These are phyloP conservation scores for Amniataba percoides DNA, from an alignment of 2,797 vertebrate species.

Conservation along the genomic window DNA sequence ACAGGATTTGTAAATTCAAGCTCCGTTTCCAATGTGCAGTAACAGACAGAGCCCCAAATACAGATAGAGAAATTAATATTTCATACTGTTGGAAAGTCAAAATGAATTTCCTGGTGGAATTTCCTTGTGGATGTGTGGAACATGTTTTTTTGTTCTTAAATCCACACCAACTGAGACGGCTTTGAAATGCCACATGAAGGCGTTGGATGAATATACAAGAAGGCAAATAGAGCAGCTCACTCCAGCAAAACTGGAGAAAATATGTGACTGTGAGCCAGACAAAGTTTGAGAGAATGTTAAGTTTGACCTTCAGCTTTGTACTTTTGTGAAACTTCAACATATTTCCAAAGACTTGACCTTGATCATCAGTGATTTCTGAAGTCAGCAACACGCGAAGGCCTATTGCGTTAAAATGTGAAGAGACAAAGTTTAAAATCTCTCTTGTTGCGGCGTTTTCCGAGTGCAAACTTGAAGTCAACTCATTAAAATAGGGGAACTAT, in stretches of 20 bases:
- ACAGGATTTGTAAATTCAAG: slow-evolving; percentile 31
- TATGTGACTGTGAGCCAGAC: slow-evolving; percentile 23
- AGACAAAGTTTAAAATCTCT: background rate
- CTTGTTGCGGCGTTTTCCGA: background rate
- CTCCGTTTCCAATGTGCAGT: slow-evolving; percentile 10
- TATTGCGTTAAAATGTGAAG: background rate
- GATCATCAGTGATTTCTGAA: background rate
- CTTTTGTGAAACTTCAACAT: slow-evolving; percentile 13
- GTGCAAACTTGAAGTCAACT: slow-evolving; percentile 12
- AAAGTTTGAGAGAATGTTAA: slow-evolving; percentile 22
- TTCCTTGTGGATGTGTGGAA: slow-evolving; percentile 34
- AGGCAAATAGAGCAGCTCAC: slow-evolving; percentile 22
- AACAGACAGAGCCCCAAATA: slow-evolving; percentile 30
- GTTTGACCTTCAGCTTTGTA: slow-evolving; percentile 48
- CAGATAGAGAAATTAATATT: slow-evolving; percentile 53
- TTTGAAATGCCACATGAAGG: slow-evolving; percentile 55
- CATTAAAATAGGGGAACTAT: slow-evolving; percentile 20
- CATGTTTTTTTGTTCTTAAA: slow-evolving; percentile 39
- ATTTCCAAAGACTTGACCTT: slow-evolving; percentile 14
- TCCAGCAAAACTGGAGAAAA: slow-evolving; percentile 18
- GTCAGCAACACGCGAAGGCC: background rate
- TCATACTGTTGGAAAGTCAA: slow-evolving; percentile 46
- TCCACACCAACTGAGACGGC: slow-evolving; percentile 27
- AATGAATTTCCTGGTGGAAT: slow-evolving; percentile 51
- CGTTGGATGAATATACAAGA: slow-evolving; percentile 23